phyloP scores from a whole-genome alignment of 2,113 vertebrate species.

The Heptranchias perlo region DNA sequence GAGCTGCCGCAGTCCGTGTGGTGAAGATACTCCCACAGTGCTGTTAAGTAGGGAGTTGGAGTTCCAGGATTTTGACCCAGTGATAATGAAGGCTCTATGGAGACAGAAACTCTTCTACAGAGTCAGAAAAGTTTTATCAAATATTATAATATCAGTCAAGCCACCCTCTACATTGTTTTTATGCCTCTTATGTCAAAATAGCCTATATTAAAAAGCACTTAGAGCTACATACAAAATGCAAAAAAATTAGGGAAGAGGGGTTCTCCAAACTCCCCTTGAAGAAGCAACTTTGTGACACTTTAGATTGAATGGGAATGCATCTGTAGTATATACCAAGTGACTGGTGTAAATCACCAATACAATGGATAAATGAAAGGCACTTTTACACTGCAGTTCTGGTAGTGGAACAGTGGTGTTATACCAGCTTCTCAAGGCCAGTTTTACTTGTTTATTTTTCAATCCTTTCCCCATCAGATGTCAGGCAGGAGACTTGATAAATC shows the following conservation, averaged over 20 bases:
- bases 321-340: neutral
- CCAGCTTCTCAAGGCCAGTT: neutral
- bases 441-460: neutral
- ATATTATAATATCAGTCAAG: neutral
- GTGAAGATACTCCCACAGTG: no score
- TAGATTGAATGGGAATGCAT: neutral
- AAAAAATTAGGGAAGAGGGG: neutral
- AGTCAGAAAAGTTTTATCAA: neutral
- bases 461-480: neutral
- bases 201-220: neutral
- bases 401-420: neutral
- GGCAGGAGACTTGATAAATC: neutral
- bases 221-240: neutral
- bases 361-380: neutral
- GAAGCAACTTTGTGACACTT: neutral
- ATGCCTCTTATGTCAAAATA: neutral
- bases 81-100: neutral
- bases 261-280: neutral
- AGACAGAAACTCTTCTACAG: neutral
- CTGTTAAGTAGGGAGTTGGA: no score
- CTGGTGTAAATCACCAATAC: neutral
- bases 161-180: no score
- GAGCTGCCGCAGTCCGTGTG: no score
- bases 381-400: neutral
- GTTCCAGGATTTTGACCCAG: no score